Evolutionary conservation across 2,797 vertebrate species (phyloP).

Genomic region (Epinephelus coioides): DNA sequence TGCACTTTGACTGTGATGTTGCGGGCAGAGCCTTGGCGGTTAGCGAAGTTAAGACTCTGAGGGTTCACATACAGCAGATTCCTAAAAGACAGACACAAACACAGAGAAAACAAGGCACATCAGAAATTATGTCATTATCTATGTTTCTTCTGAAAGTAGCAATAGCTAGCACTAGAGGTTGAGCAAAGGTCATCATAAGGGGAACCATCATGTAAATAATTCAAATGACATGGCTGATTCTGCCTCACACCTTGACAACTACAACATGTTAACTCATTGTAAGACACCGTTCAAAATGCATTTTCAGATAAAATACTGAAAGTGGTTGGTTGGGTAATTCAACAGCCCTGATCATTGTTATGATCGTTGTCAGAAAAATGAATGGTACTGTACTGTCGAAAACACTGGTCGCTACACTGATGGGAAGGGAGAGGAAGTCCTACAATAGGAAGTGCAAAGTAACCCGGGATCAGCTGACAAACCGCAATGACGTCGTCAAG

Average conservation of each 20-base stretch:
- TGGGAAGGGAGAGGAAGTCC: background rate
- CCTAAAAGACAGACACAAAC: conserved; percentile 81
- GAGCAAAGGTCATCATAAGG: background rate
- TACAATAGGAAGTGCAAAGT: conserved; percentile 49
- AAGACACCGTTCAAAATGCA: background rate
- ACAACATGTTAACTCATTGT: background rate
- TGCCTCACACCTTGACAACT: background rate
- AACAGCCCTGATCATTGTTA: background rate
- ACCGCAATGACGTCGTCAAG: conserved; percentile 79
- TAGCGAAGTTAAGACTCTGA: conserved; percentile 98
- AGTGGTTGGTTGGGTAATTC: background rate
- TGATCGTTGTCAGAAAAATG: background rate
- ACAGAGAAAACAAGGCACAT: conserved; percentile 12
- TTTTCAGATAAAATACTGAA: background rate
- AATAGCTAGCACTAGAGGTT: background rate
- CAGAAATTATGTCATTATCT: background rate
- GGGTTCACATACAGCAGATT: conserved; percentile 97
- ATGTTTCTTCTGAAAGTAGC: background rate
- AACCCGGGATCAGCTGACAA: conserved; percentile 66
- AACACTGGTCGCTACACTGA: conserved; percentile 11
- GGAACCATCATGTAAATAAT: background rate
- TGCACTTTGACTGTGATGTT: conserved; percentile 99
- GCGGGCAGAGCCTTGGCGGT: conserved; percentile 97
- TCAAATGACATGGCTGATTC: background rate
- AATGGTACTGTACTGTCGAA: background rate